These are phyloP conservation scores for Archilochus colubris DNA, from an alignment of 2,113 vertebrate genomes.

Conservation along the genomic window DNA sequence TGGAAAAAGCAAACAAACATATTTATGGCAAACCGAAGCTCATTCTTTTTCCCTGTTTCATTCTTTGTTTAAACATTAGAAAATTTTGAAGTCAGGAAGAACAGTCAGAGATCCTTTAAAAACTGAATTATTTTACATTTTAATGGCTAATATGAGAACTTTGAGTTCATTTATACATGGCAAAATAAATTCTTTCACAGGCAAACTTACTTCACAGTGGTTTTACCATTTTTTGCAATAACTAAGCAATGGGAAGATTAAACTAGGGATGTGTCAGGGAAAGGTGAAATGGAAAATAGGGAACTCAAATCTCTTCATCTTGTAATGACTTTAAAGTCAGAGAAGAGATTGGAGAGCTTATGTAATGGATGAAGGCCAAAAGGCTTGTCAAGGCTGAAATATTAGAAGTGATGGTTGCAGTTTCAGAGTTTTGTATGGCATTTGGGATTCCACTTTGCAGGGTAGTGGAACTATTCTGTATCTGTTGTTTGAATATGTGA, in stretches of 20 bases:
- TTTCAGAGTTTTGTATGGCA: not conserved
- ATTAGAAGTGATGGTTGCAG: not conserved
- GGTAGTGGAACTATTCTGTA: not conserved
- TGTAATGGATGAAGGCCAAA: not conserved
- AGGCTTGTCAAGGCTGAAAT: not conserved
- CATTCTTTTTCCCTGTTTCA: not conserved
- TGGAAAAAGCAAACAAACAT: not conserved
- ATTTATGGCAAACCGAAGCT: not conserved
- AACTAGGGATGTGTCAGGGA: not conserved
- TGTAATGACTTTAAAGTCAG: not conserved
- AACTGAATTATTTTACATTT: not conserved
- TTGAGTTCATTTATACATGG: not conserved
- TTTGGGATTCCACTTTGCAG: not conserved
- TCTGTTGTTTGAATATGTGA: not conserved
- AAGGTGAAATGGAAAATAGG: constrained; percentile 11
- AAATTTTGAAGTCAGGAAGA: not conserved
- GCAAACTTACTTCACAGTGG: not conserved
- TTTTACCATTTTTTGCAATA: not conserved
- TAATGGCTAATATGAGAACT: not conserved
- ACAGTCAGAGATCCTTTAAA: not conserved
- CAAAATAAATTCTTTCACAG: not conserved
- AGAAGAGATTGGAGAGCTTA: not conserved
- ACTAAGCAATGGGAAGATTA: constrained; percentile 13
- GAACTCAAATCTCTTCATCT: not conserved
- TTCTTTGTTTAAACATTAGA: not conserved